Conservation (phyloP, 1,140 invertebrate genomes). For the Wiebesia pumilae region DNA sequence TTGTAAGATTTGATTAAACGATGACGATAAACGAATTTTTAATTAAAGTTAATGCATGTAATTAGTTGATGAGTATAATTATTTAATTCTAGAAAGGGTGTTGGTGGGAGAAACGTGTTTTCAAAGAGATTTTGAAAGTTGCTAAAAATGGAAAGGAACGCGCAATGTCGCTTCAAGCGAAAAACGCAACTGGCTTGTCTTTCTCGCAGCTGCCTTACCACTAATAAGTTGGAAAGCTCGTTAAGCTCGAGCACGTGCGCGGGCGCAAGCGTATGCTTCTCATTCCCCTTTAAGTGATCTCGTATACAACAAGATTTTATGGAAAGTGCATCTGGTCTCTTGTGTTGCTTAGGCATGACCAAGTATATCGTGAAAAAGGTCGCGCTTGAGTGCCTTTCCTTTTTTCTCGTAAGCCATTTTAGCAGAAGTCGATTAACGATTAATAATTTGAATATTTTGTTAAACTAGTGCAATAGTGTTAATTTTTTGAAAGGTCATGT, state of each 20-base stretch:
- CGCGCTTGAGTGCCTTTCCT: slow-evolving; percentile 34
- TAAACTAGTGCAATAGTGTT: too few species aligned
- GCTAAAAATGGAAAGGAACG: slow-evolving; percentile 35
- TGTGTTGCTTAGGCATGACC: neutral
- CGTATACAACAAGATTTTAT: slow-evolving; percentile 76
- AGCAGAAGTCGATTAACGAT: too few species aligned
- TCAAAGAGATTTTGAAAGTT: neutral
- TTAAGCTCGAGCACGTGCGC: slow-evolving; percentile 60
- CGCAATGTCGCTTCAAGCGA: neutral
- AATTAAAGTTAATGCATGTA: slow-evolving; percentile 27
- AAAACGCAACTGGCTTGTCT: slow-evolving; percentile 5
- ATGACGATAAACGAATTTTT: slow-evolving; percentile 23
- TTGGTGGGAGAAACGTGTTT: neutral
- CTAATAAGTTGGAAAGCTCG: slow-evolving; percentile 64
- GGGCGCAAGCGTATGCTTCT: slow-evolving; percentile 20
- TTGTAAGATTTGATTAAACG: too few species aligned
- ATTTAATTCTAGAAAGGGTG: too few species aligned
- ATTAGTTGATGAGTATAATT: neutral
- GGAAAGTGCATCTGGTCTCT: slow-evolving; percentile 73
- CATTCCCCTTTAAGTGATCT: slow-evolving; percentile 70
- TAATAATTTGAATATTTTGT: too few species aligned
- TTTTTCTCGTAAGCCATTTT: too few species aligned
- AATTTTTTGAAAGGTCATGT: too few species aligned
- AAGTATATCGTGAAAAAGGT: neutral
- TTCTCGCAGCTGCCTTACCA: slow-evolving; percentile 39